A percentile compares a stretch with the other conserved stretches of the same genome.
Evolutionary conservation across 1,140 invertebrate genomes (phyloP).

Genomic region (Anastrepha obliqua): DNA sequence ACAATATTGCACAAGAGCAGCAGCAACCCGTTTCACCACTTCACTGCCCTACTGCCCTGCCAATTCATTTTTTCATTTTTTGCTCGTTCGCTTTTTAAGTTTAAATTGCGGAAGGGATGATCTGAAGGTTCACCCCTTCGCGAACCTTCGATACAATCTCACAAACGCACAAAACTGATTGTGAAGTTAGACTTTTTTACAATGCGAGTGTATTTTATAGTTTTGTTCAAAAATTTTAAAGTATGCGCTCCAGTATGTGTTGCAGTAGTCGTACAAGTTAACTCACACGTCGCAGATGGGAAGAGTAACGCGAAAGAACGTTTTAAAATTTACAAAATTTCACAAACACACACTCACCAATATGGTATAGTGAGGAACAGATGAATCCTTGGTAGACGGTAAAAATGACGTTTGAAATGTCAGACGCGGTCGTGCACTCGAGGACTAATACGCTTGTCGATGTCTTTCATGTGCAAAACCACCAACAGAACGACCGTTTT

Average conservation of each 20-base stretch:
- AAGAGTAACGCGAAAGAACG: constrained; percentile 27
- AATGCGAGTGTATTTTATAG: neutral
- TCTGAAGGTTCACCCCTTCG: constrained; percentile 52
- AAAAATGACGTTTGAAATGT: constrained; percentile 37
- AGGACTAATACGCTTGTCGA: neutral
- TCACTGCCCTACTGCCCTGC: neutral
- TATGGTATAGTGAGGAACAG: neutral
- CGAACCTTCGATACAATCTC: constrained; percentile 24
- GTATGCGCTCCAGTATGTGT: neutral
- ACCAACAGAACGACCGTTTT: neutral
- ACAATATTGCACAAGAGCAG: constrained; percentile 55
- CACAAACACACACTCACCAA: neutral
- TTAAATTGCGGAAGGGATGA: constrained; percentile 58
- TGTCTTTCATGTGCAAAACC: constrained; percentile 4
- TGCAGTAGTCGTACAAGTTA: constrained; percentile 44
- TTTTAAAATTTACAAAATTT: constrained; percentile 33
- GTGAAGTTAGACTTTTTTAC: neutral
- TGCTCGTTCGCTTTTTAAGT: constrained; percentile 39
- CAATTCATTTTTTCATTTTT: neutral
- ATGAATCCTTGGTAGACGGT: neutral
- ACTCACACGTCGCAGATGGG: constrained; percentile 44
- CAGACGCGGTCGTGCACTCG: constrained; percentile 18
- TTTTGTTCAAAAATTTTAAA: constrained; percentile 34
- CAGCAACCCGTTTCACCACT: constrained; percentile 51
- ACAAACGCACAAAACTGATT: constrained; percentile 16